Conservation (phyloP, 2,888 invertebrate genomes). For the Ichneumon xanthorius region DNA sequence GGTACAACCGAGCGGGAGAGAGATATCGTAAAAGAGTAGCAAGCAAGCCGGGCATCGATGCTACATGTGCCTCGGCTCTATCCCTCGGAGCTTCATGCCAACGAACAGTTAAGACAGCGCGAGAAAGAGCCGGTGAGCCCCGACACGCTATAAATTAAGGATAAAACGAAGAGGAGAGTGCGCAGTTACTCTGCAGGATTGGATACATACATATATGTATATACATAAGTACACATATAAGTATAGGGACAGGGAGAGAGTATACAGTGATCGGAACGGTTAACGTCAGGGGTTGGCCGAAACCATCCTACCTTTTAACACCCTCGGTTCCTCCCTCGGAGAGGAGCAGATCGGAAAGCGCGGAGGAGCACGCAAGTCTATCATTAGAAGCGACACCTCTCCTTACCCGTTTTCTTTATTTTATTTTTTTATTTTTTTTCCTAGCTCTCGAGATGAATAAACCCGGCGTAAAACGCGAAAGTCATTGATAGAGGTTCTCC, state of each 20-base stretch:
- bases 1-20: conserved; percentile 27
- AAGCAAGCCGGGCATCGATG: conserved; percentile 37
- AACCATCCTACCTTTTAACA: conserved; percentile 84
- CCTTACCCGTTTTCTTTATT: conserved; percentile 18
- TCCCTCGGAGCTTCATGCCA: conserved; percentile 80
- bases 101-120: conserved; percentile 81
- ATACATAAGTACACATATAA: conserved; percentile 47
- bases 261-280: conserved; percentile 81
- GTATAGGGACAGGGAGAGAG: conserved; percentile 55
- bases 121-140: conserved; percentile 66
- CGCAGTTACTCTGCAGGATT: conserved; percentile 19
- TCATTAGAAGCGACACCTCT: conserved; percentile 82
- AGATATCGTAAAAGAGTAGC: conserved; percentile 14
- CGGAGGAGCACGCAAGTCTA: conserved; percentile 79
- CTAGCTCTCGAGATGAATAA: neutral
- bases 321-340: conserved; percentile 76
- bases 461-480: neutral
- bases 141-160: conserved; percentile 81
- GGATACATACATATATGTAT: conserved; percentile 28
- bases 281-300: conserved; percentile 83
- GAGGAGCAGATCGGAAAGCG: conserved; percentile 71
- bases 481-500: neutral
- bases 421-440: neutral
- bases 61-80: conserved; percentile 47
- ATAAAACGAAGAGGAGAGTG: conserved; percentile 79